Conservation (phyloP, 1,140 invertebrate genomes). For the Drosophila pectinifera region DNA sequence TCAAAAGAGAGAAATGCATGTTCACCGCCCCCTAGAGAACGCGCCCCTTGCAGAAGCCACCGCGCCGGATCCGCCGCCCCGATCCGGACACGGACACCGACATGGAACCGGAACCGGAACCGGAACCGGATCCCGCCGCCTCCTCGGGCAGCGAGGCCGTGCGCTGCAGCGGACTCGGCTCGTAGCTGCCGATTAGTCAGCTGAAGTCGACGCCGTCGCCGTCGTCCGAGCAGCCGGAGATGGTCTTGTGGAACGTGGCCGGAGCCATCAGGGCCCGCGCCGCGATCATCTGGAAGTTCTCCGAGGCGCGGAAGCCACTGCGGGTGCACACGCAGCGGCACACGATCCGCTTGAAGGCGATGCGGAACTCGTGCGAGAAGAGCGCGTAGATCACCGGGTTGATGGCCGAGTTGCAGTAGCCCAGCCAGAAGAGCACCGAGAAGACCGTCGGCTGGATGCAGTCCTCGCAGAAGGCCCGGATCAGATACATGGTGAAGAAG, state of each 20-base stretch:
- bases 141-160: slow-evolving; percentile 69
- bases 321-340: slow-evolving; percentile 86
- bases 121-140: not conserved
- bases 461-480: slow-evolving; percentile 89
- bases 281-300: slow-evolving; percentile 84
- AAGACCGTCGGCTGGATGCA: slow-evolving; percentile 91
- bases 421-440: slow-evolving; percentile 94
- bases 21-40: slow-evolving; percentile 49
- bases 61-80: slow-evolving; percentile 59
- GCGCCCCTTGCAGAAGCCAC: slow-evolving; percentile 79
- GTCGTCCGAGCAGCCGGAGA: slow-evolving; percentile 82
- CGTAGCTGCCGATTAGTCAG: slow-evolving; percentile 80
- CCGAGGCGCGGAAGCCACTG: slow-evolving; percentile 81
- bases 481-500: slow-evolving; percentile 94
- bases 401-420: slow-evolving; percentile 96
- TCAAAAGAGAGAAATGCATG: slow-evolving; percentile 68
- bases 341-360: slow-evolving; percentile 93
- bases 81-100: slow-evolving; percentile 52
- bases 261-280: slow-evolving; percentile 79
- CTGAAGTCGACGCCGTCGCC: slow-evolving; percentile 79
- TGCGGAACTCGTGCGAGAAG: slow-evolving; percentile 93
- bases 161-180: slow-evolving; percentile 62
- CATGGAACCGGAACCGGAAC: slow-evolving; percentile 39
- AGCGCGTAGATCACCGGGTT: slow-evolving; percentile 95
- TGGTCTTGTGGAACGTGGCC: slow-evolving; percentile 83